Evolutionary conservation across 2,797 vertebrate species (phyloP).

Genomic region (Muscicapa comitata): DNA sequence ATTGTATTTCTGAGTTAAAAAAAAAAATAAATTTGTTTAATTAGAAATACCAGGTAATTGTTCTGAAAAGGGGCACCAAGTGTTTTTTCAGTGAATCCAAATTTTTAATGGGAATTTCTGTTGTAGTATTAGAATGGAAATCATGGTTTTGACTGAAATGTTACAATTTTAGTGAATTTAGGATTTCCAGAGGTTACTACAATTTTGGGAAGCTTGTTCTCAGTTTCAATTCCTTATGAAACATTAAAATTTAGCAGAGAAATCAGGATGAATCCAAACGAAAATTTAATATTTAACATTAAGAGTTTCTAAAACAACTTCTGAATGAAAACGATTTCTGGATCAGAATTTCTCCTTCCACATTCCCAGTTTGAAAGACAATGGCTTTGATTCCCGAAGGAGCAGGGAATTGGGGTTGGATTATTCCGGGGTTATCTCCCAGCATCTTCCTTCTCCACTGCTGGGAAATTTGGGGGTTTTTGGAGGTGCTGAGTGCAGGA

Average conservation of each 20-base stretch:
- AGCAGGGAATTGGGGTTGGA: background rate
- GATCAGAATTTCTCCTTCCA: background rate
- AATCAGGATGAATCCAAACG: background rate
- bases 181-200: background rate
- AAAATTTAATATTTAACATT: background rate
- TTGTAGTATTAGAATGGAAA: background rate
- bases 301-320: background rate
- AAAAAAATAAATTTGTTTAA: background rate
- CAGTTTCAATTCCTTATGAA: background rate
- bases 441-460: background rate
- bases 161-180: background rate
- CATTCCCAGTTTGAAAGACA: background rate
- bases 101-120: background rate
- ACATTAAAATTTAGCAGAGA: background rate
- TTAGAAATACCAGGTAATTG: background rate
- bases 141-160: background rate
- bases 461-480: rapidly evolving
- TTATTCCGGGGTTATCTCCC: background rate
- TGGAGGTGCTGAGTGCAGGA: background rate
- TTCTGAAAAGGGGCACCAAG: background rate
- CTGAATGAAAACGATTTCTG: background rate
- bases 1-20: background rate
- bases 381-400: background rate
- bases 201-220: background rate
- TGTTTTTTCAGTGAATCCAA: background rate